Percentiles rank a stretch among this genome's conserved stretches.
phyloP scores from a whole-genome alignment of 2,113 vertebrate genomes.

The Tilapia sparmanii region DNA sequence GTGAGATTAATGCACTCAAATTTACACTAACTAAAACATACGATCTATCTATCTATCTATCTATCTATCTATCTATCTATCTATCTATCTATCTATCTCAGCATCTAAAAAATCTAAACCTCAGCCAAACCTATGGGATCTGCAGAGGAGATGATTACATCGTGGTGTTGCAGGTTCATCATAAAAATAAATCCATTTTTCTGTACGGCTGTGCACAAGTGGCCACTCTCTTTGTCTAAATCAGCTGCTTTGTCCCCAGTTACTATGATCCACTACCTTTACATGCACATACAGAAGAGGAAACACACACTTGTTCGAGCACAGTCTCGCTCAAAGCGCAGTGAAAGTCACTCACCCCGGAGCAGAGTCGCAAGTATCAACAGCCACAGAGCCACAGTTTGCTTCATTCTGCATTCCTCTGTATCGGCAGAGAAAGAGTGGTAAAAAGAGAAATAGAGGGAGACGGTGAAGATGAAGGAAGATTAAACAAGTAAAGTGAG shows the following conservation, averaged over 20 bases:
- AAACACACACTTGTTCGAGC: constrained; percentile 24
- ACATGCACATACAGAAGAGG: not conserved
- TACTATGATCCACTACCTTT: not conserved
- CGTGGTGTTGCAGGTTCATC: not conserved
- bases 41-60: not conserved
- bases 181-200: not conserved
- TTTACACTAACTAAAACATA: not conserved
- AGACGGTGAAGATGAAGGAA: not conserved
- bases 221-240: not conserved
- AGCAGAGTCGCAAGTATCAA: constrained; percentile 52
- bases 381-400: constrained; percentile 43
- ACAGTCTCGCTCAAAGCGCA: not conserved
- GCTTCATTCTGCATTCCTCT: constrained; percentile 64
- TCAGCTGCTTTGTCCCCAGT: not conserved
- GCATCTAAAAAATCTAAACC: not conserved
- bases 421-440: not conserved
- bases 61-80: constrained; percentile 5
- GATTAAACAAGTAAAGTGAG: not conserved
- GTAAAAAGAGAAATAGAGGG: not conserved
- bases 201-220: not conserved
- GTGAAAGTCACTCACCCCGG: constrained; percentile 62
- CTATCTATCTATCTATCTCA: not conserved
- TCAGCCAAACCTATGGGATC: not conserved
- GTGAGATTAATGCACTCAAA: not conserved
- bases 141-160: not conserved